Evolutionary conservation across 2,888 invertebrate genomes (phyloP), one percentile per base, ranked within the genome.

Genomic region (Eulithis testata): DNA sequence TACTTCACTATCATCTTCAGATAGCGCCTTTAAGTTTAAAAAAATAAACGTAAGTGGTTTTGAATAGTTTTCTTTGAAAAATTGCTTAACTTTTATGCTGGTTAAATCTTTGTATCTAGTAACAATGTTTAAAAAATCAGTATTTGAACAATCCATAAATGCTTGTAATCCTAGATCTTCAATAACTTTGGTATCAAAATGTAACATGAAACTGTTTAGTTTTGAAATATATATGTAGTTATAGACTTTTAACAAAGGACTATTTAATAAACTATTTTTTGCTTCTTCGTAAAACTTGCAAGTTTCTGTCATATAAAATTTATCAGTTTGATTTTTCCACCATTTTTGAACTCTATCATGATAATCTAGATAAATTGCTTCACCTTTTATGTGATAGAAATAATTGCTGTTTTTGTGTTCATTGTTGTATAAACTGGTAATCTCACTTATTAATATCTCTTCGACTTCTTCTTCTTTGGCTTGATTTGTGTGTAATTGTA

Each of bases 321-420:
- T 47, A 8, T 47, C 14, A 40, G 8, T 11, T 7, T 14, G 7
- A 47, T n/a, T 14, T 60, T 75, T 70, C 72, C 77, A 75, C 77
- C 77, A 77, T 6, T 75, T 74, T 57, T 74, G 77, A 43, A 77
- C 44, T 36, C 43, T 58, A 31, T 77, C 71, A n/a, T 77, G 76
- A 45, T 76, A 65, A 55, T 65, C 64, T 11, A 72, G 57, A 57
- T 72, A 77, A 40, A 77, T 68, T 4, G 73, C 70, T 57, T 72
- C 70, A n/a, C 52, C 44, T 66, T 76, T 73, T 5, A 70, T 36
- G 27, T 57, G 63, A 27, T 51, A 54, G 11, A 52, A 14, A 6
- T 21, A 9, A 44, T 64, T 43, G n/a, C 1, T 37, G 8, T 51
- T 50, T 45, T 60, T 21, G 21, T 51, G 14, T 51, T 58, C 58